Conservation (phyloP, 2,888 invertebrate species). For the Rhaphigaster nebulosa region DNA sequence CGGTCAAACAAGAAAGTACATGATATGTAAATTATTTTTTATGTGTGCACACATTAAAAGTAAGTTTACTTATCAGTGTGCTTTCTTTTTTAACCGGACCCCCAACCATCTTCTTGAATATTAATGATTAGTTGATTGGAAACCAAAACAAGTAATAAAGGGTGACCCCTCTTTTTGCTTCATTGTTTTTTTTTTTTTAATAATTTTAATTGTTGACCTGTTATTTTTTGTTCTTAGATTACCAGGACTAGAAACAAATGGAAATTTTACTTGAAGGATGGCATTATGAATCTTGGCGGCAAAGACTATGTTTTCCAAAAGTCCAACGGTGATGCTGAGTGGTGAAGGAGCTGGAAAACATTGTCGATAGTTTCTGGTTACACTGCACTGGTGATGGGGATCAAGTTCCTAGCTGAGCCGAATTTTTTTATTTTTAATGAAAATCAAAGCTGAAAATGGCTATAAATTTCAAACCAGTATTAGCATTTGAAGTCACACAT, state of each 20-base stretch:
- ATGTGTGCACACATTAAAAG: too few relatives aligned
- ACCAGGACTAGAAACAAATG: constrained; percentile 98
- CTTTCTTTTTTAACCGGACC: too few relatives aligned
- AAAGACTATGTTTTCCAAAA: constrained; percentile 99
- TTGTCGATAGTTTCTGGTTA: constrained; percentile 33
- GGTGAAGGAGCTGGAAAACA: constrained; percentile 73
- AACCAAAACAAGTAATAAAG: background rate
- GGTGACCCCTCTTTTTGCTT: too few relatives aligned
- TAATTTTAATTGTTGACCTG: background rate
- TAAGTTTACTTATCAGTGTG: too few relatives aligned
- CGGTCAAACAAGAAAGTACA: too few relatives aligned
- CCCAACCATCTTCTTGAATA: background rate
- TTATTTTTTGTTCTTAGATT: constrained; percentile 75
- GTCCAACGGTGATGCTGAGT: constrained; percentile 98
- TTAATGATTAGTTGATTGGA: background rate
- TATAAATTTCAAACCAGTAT: constrained; percentile 18
- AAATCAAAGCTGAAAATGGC: constrained; percentile 3
- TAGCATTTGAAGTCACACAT: constrained; percentile 4
- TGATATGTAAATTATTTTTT: too few relatives aligned
- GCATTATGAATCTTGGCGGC: constrained; percentile 98
- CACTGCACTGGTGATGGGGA: constrained; percentile 61
- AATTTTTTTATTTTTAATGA: background rate
- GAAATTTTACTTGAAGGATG: constrained; percentile 99
- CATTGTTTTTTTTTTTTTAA: background rate
- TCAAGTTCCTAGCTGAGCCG: constrained; percentile 61